Evolutionary conservation across 2,113 vertebrate species (phyloP).

Genomic region (Tachuris rubrigastra): DNA sequence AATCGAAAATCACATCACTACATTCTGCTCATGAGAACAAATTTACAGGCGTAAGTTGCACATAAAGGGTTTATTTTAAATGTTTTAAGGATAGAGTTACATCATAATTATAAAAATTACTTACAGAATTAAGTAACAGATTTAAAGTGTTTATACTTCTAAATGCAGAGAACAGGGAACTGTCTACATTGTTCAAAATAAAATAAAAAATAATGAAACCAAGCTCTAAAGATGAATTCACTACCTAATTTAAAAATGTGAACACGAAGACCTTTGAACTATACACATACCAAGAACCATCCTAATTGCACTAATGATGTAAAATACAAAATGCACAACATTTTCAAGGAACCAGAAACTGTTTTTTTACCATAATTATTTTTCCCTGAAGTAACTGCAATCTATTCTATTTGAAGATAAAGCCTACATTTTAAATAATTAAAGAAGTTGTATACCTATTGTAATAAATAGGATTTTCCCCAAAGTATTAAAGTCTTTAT

Average conservation of each 20-base stretch:
- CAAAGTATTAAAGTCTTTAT: not conserved
- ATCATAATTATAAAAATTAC: slow-evolving; percentile 94
- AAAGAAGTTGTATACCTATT: slow-evolving; percentile 47
- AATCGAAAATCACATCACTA: slow-evolving; percentile 41
- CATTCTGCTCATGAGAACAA: slow-evolving; percentile 72
- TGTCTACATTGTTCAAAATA: slow-evolving; percentile 86
- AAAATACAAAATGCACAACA: slow-evolving; percentile 79
- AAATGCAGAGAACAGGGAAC: slow-evolving; percentile 89
- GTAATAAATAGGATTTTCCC: slow-evolving; percentile 45
- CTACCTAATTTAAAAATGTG: slow-evolving; percentile 80
- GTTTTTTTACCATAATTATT: slow-evolving; percentile 16
- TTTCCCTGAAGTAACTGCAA: slow-evolving; percentile 30
- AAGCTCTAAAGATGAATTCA: slow-evolving; percentile 80
- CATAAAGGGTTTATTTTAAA: slow-evolving; percentile 91
- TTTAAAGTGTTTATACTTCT: slow-evolving; percentile 88
- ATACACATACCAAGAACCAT: slow-evolving; percentile 81
- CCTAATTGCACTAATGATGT: slow-evolving; percentile 82
- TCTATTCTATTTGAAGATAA: slow-evolving; percentile 48
- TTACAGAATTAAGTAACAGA: slow-evolving; percentile 90
- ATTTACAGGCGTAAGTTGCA: slow-evolving; percentile 80
- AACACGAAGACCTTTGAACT: slow-evolving; percentile 85
- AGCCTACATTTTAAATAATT: slow-evolving; percentile 35
- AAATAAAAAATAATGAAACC: slow-evolving; percentile 79
- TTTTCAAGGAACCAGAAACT: slow-evolving; percentile 85
- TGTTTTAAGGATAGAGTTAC: slow-evolving; percentile 91